Evolutionary conservation across 2,797 vertebrate genomes (phyloP).

Genomic region (Macropodus opercularis): DNA sequence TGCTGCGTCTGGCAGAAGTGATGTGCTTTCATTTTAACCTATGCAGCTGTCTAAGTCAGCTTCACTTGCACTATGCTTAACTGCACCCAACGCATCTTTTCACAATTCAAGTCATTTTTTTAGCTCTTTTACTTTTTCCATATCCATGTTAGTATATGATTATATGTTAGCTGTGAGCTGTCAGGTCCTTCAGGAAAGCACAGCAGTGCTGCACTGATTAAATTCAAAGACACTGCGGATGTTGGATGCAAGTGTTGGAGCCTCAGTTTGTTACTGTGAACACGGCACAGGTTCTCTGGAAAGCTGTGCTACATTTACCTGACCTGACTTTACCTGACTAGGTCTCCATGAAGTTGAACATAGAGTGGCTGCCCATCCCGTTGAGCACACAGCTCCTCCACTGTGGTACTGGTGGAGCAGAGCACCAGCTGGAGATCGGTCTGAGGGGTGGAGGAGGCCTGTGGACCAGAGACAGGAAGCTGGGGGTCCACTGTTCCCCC

Average conservation of each 20-base stretch:
- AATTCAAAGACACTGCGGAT: conserved; percentile 18
- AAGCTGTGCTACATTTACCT: no score
- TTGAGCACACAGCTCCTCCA: conserved; percentile 89
- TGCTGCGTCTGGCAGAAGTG: conserved; percentile 5
- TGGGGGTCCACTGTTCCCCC: conserved; percentile 78
- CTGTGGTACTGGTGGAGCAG: conserved; percentile 90
- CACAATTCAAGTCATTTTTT: conserved; percentile 2
- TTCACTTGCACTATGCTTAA: conserved; percentile 24
- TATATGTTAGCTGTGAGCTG: conserved; percentile 11
- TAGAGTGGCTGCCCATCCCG: conserved; percentile 86
- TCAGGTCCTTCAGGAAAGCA: not conserved
- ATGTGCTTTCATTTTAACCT: conserved; percentile 20
- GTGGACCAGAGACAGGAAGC: conserved; percentile 71
- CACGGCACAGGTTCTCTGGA: not conserved
- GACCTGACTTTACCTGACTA: conserved; percentile 88
- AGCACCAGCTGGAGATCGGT: conserved; percentile 90
- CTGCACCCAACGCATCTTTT: conserved; percentile 16
- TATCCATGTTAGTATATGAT: conserved; percentile 4
- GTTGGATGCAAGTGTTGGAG: conserved; percentile 1
- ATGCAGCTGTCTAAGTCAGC: conserved; percentile 31
- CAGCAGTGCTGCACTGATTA: conserved; percentile 1
- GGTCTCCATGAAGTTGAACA: conserved; percentile 93
- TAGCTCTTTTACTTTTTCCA: conserved; percentile 5
- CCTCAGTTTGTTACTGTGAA: not conserved
- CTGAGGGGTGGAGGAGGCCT: conserved; percentile 77